These are phyloP conservation scores for Oncorhynchus gorbuscha DNA, from an alignment of 2,113 vertebrate genomes.

Conservation along the genomic window DNA sequence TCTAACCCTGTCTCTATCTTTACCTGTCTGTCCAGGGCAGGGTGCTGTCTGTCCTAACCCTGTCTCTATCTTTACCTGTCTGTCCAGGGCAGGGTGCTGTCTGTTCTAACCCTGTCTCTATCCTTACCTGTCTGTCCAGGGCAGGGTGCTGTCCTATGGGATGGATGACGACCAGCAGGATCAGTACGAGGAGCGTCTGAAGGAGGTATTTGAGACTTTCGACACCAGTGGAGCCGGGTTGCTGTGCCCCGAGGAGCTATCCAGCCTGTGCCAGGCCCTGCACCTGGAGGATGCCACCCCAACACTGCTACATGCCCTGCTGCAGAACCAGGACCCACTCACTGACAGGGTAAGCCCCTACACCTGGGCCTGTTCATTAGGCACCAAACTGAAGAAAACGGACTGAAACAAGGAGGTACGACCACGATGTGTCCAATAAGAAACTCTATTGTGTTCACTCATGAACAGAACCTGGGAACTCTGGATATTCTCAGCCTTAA, in stretches of 20 bases:
- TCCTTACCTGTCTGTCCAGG: conserved; percentile 30
- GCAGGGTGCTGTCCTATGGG: conserved; percentile 84
- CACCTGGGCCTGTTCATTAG: conserved; percentile 68
- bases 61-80: not conserved
- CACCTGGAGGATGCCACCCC: conserved; percentile 88
- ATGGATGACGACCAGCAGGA: conserved; percentile 91
- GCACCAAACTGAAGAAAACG: too few relatives aligned
- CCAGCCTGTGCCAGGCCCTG: conserved; percentile 85
- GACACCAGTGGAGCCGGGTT: conserved; percentile 84
- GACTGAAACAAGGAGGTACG: too few relatives aligned
- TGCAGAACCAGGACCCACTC: conserved; percentile 77
- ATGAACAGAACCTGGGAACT: too few relatives aligned
- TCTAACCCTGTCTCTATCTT: too few relatives aligned
- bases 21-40: not conserved
- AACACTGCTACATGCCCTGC: conserved; percentile 75
- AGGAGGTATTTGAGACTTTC: conserved; percentile 93
- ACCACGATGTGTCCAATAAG: too few relatives aligned
- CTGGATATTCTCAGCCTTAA: too few relatives aligned
- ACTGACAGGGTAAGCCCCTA: conserved; percentile 80
- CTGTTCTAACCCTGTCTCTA: conserved; percentile 36
- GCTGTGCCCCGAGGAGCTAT: conserved; percentile 86
- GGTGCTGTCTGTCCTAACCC: too few relatives aligned
- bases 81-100: conserved; percentile 70
- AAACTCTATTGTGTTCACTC: too few relatives aligned
- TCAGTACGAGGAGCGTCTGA: conserved; percentile 91